Evolutionary conservation across 2,888 invertebrate genomes (phyloP).

Genomic region (Ichneumoninae sp.): DNA sequence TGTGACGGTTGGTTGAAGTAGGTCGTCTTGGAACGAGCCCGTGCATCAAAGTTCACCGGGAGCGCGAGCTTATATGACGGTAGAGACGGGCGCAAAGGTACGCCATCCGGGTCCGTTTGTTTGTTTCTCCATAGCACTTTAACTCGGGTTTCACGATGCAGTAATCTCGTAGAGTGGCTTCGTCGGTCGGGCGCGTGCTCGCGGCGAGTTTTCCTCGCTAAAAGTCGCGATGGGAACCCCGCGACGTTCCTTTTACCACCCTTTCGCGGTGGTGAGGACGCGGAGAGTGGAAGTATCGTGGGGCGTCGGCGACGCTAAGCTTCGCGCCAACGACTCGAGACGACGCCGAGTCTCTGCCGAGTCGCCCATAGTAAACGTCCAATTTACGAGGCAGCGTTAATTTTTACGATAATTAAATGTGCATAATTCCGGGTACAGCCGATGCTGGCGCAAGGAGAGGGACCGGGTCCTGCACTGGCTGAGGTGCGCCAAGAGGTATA

Average conservation of each 20-base stretch:
- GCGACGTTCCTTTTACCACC: slow-evolving; percentile 29
- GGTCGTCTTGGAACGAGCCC: slow-evolving; percentile 60
- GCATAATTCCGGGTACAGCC: slow-evolving; percentile 64
- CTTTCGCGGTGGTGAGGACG: slow-evolving; percentile 15
- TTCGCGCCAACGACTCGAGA: slow-evolving; percentile 60
- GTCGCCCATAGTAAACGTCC: slow-evolving; percentile 60
- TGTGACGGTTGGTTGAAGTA: slow-evolving; percentile 25
- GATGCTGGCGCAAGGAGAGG: slow-evolving; percentile 8
- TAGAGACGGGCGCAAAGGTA: slow-evolving; percentile 51
- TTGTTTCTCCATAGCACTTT: slow-evolving; percentile 64
- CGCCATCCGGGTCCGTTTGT: slow-evolving; percentile 64
- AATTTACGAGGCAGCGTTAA: slow-evolving; percentile 69
- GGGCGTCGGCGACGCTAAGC: slow-evolving; percentile 52
- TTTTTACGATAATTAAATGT: slow-evolving; percentile 74
- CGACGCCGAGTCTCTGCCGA: slow-evolving; percentile 28
- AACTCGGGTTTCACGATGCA: slow-evolving; percentile 66
- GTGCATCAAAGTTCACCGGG: slow-evolving; percentile 68
- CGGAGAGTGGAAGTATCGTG: slow-evolving; percentile 3
- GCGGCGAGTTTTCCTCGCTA: slow-evolving; percentile 48
- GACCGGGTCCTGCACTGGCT: not conserved
- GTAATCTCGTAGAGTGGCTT: slow-evolving; percentile 75
- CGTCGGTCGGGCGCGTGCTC: slow-evolving; percentile 53
- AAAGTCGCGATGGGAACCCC: slow-evolving; percentile 44
- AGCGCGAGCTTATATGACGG: slow-evolving; percentile 51
- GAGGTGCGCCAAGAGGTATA: not conserved